phyloP scores from a whole-genome alignment of 2,797 vertebrate genomes.

The Okamejei kenojei region DNA sequence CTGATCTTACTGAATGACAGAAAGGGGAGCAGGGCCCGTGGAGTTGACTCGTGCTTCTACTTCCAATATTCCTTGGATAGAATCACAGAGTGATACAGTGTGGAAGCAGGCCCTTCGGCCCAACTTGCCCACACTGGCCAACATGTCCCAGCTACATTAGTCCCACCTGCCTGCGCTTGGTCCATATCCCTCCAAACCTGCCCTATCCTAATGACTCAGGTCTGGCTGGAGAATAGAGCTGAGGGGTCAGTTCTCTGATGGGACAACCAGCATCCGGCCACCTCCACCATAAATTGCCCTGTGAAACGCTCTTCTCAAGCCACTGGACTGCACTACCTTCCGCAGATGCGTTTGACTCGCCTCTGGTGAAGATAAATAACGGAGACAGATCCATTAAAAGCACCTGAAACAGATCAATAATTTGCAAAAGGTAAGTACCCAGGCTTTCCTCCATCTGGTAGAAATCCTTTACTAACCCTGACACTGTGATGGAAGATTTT shows the following conservation, averaged over 20 bases:
- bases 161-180: too few species aligned
- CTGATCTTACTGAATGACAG: too few species aligned
- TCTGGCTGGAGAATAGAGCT: neutral
- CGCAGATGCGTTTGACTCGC: neutral
- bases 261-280: too few species aligned
- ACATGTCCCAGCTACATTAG: too few species aligned
- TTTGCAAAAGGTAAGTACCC: constrained; percentile 18
- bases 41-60: too few species aligned
- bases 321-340: neutral
- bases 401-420: constrained; percentile 21
- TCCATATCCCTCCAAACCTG: too few species aligned
- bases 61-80: too few species aligned
- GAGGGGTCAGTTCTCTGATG: neutral
- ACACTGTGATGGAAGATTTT: constrained; percentile 27
- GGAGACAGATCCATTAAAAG: constrained; percentile 2
- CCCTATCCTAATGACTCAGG: neutral
- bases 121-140: too few species aligned
- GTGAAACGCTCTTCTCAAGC: neutral
- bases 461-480: neutral
- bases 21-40: too few species aligned
- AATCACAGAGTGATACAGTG: too few species aligned
- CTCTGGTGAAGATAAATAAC: neutral
- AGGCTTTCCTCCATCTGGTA: neutral
- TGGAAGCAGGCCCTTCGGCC: too few species aligned
- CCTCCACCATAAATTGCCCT: neutral